These are phyloP conservation scores for Penaeus vannamei DNA, from an alignment of 1,140 invertebrate genomes.

Conservation along the genomic window DNA sequence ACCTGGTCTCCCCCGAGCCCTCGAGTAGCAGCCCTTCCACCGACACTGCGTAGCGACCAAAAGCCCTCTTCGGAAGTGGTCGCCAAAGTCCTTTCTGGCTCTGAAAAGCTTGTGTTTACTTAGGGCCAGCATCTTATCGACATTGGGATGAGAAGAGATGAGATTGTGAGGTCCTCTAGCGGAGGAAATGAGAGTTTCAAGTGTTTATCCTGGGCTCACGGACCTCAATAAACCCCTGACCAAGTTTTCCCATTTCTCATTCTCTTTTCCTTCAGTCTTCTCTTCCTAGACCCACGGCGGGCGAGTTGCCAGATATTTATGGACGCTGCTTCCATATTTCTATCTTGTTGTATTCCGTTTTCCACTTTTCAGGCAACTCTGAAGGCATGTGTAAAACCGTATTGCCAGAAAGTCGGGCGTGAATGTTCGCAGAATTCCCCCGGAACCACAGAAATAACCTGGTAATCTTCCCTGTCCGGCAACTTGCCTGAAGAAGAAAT, in stretches of 20 bases:
- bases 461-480: conserved; percentile 37
- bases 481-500: conserved; percentile 9
- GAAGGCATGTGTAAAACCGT: too few relatives aligned
- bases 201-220: conserved; percentile 68
- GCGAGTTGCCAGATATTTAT: conserved; percentile 52
- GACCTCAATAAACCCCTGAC: conserved; percentile 67
- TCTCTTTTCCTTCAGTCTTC: conserved; percentile 65
- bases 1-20: conserved; percentile 33
- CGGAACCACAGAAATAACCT: background rate
- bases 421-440: too few relatives aligned
- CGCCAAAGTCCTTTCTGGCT: conserved; percentile 58
- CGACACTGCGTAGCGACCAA: conserved; percentile 52
- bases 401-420: too few relatives aligned
- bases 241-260: conserved; percentile 63
- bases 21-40: conserved; percentile 51
- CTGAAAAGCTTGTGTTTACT: conserved; percentile 65
- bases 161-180: conserved; percentile 67
- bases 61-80: conserved; percentile 46
- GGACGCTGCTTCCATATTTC: background rate
- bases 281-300: conserved; percentile 28
- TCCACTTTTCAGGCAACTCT: background rate
- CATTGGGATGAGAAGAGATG: conserved; percentile 68
- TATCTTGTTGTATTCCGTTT: background rate
- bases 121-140: conserved; percentile 68
- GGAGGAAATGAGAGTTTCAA: conserved; percentile 68